These are phyloP conservation scores for Drosophila nr. medialis DNA, from an alignment of 2,888 invertebrate genomes.

Conservation along the genomic window DNA sequence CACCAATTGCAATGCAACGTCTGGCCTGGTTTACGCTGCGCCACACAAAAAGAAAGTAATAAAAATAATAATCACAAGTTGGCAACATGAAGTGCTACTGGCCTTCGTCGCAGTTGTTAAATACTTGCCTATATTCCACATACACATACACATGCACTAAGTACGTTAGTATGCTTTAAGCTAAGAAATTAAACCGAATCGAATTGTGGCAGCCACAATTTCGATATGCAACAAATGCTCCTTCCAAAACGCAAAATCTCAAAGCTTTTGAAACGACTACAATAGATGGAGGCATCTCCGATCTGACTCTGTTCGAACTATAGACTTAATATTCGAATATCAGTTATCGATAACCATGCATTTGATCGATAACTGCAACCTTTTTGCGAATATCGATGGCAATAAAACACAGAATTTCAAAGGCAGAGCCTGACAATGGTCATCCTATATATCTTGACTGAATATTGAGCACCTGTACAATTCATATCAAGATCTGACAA, in stretches of 20 bases:
- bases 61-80: background rate
- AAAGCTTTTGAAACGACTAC: too few relatives aligned
- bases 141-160: background rate
- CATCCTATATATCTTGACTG: too few relatives aligned
- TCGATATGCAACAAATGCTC: too few relatives aligned
- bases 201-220: background rate
- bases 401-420: too few relatives aligned
- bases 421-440: too few relatives aligned
- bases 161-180: background rate
- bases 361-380: too few relatives aligned
- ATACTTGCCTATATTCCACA: background rate
- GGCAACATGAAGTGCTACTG: background rate
- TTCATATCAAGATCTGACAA: too few relatives aligned
- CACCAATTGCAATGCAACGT: conserved; percentile 55
- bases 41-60: conserved; percentile 1
- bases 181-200: background rate
- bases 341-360: background rate
- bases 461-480: too few relatives aligned
- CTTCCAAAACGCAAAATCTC: too few relatives aligned
- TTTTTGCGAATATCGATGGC: too few relatives aligned
- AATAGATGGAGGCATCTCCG: too few relatives aligned
- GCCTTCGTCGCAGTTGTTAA: conserved; percentile 1
- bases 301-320: too few relatives aligned
- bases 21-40: conserved; percentile 50
- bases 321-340: background rate